phyloP scores from a whole-genome alignment of 2,888 invertebrate species.

The Lampropteryx suffumata region DNA sequence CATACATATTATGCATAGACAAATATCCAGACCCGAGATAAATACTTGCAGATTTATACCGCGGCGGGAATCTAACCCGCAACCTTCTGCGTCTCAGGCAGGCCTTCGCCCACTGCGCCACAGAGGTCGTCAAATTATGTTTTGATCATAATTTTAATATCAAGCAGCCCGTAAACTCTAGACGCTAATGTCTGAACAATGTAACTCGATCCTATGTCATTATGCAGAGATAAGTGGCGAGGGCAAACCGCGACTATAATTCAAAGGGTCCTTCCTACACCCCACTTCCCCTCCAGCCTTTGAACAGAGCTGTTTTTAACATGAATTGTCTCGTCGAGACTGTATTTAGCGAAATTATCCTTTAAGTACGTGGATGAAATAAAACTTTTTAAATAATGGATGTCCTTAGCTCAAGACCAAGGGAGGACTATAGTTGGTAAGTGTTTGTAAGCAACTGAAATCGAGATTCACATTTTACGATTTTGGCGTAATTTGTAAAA shows the following conservation, averaged over 20 bases:
- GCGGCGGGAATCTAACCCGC: too few relatives aligned
- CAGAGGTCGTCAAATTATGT: too few relatives aligned
- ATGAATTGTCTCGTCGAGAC: constrained; percentile 36
- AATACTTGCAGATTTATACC: too few relatives aligned
- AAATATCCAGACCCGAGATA: too few relatives aligned
- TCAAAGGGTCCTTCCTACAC: constrained; percentile 47
- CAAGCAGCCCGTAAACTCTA: constrained; percentile 10
- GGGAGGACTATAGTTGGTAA: not conserved
- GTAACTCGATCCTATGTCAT: constrained; percentile 63
- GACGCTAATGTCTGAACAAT: constrained; percentile 45
- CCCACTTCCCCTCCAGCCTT: constrained; percentile 30
- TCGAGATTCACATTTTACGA: too few relatives aligned
- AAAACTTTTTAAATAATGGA: constrained; percentile 30
- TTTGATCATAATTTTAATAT: not conserved
- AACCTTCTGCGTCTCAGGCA: too few relatives aligned
- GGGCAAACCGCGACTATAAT: constrained; percentile 58
- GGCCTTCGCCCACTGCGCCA: too few relatives aligned
- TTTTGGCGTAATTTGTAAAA: not conserved
- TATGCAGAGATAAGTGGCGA: constrained; percentile 62
- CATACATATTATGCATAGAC: too few relatives aligned
- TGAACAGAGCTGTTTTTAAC: constrained; percentile 43
- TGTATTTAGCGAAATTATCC: constrained; percentile 42
- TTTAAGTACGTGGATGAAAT: constrained; percentile 26
- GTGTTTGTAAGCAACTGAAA: too few relatives aligned
- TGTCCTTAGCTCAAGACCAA: constrained; percentile 1